Base-by-base conservation (phyloP, 2,888 invertebrate species). In the Drosophila tanythrix region DNA sequence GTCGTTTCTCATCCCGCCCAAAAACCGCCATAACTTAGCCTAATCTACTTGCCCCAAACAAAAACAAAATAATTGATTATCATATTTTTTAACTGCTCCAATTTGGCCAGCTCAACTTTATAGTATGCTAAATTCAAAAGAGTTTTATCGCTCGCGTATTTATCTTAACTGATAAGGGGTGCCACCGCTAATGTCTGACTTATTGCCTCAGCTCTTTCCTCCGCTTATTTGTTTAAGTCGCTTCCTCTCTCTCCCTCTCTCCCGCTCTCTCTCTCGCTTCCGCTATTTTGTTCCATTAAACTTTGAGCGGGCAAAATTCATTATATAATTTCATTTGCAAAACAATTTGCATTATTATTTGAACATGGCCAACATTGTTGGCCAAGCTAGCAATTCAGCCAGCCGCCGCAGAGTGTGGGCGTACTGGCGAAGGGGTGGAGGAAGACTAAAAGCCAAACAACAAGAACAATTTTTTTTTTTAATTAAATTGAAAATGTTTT, bases 401-500 rank as follows among this genome's bases (percentile, higher is more conserved):
- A 56, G 55, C 25, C 50, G 43, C 8, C 35, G 25, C 35, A 35
- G 46, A 35, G 10, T 8, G 43, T 0, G 27, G 38, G 15, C 13
- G 3, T 15, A 25, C 13, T 15, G 10, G 21, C 35, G 21, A n/a
- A 27, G 21, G 50, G 1, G 36, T 13, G 18, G 36, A 13, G 33
- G 29, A 27, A 38, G 25, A 40, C 36, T 56, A 62, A 75, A 70
- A 71, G 60, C 58, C 50, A 61, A 79, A 74, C 72, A 81, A 68
- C 69, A 75, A 55, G 56, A 76, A 72, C 18, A 4, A 62, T 60
- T 70, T 36, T 75, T 72, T 67, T 68, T 74, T 87, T 86, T 88
- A 85, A 86, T 86, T 86, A 89, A 86, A 89, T 89, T 89, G 88
- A 88, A 86, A 89, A 81, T 77, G 83, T 84, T 88, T 83, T 72